These are phyloP conservation scores for Physocephala rufipes DNA, from an alignment of 2,888 invertebrate genomes.

Conservation along the genomic window DNA sequence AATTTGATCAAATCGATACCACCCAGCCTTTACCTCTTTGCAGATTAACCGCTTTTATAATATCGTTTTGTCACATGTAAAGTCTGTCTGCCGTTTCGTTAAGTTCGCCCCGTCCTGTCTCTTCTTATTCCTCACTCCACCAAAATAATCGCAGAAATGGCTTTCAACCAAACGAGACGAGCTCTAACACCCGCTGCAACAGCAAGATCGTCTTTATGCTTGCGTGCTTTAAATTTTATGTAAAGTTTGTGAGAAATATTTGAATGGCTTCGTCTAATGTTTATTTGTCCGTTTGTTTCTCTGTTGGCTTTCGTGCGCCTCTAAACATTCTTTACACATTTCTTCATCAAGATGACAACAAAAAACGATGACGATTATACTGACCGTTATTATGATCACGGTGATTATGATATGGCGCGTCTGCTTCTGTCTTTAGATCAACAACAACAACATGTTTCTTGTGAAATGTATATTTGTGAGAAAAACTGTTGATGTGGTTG, in stretches of 20 bases:
- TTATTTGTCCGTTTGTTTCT: neutral
- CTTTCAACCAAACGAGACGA: neutral
- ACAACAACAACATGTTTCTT: no score
- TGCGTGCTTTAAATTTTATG: slow-evolving; percentile 27
- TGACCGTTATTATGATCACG: no score
- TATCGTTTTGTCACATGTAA: neutral
- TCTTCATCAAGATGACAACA: neutral
- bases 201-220: slow-evolving; percentile 14
- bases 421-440: no score
- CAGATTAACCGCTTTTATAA: no score
- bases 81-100: neutral
- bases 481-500: no score
- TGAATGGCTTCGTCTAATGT: slow-evolving; percentile 1
- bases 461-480: no score
- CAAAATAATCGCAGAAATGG: neutral
- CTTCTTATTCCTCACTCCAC: neutral
- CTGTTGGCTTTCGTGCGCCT: neutral
- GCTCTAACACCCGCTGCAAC: neutral
- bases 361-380: neutral
- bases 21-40: no score
- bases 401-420: no score
- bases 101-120: neutral
- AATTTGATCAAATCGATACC: no score
- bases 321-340: slow-evolving; percentile 16
- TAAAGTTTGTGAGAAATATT: slow-evolving; percentile 29